Evolutionary conservation across 2,113 vertebrate species (phyloP).

Genomic region (Phodopus roborovskii): DNA sequence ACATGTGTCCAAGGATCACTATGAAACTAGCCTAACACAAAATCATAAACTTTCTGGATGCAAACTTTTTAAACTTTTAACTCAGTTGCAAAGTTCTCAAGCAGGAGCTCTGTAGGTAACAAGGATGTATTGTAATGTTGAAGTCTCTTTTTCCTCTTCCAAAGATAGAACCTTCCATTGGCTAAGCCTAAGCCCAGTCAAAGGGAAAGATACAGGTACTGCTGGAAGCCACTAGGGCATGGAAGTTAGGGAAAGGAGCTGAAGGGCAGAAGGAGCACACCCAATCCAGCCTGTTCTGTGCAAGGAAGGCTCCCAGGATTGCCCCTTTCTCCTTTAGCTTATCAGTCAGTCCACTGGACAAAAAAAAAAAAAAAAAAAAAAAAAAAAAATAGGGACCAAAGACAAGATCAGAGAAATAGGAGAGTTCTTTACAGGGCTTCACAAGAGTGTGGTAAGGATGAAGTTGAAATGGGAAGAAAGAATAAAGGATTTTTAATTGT

Average conservation of each 20-base stretch:
- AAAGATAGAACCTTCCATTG: background rate
- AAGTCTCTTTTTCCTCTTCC: background rate
- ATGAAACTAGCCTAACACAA: background rate
- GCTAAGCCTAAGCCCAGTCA: background rate
- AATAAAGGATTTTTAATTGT: constrained; percentile 76
- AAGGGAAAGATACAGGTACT: background rate
- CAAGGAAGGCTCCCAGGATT: background rate
- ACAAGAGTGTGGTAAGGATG: background rate
- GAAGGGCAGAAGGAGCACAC: background rate
- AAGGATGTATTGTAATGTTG: background rate
- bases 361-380: no score
- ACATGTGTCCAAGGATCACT: background rate
- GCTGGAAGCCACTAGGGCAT: background rate
- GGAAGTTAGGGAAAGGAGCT: background rate
- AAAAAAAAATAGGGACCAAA: no score
- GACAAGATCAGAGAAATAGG: background rate
- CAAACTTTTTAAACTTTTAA: background rate
- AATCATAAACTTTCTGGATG: background rate
- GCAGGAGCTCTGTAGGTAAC: background rate
- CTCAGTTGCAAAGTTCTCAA: background rate
- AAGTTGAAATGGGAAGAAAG: constrained; percentile 55
- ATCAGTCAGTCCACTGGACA: background rate
- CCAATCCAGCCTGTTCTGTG: background rate
- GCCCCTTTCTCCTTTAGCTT: background rate
- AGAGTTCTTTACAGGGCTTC: background rate